phyloP scores from a whole-genome alignment of 2,888 invertebrate genomes.

The Erynnis tages region DNA sequence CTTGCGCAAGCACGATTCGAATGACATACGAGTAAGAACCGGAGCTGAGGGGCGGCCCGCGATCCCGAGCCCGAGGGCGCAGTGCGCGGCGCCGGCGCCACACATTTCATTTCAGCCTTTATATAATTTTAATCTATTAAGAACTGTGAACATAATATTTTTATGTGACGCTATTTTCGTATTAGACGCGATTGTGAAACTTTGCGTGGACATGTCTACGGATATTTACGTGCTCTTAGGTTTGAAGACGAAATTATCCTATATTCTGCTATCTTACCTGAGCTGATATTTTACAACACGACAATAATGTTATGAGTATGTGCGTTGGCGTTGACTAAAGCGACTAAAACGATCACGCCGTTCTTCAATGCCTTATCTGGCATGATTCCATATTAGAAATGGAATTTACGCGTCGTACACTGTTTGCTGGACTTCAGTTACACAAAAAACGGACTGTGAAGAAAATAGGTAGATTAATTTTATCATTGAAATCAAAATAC shows the following conservation, averaged over 20 bases:
- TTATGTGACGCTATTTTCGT: constrained; percentile 48
- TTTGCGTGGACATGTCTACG: constrained; percentile 24
- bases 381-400: constrained; percentile 20
- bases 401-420: neutral
- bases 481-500: no score
- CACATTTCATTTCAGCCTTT: constrained; percentile 43
- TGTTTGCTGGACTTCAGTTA: constrained; percentile 12
- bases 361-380: constrained; percentile 16
- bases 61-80: neutral
- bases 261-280: no score
- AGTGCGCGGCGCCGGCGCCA: constrained; percentile 29
- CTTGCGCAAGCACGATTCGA: constrained; percentile 3
- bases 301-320: no score
- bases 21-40: neutral
- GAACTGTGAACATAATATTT: constrained; percentile 62
- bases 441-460: neutral
- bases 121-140: constrained; percentile 64
- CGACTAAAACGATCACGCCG: constrained; percentile 11
- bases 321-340: no score
- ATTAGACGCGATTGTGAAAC: constrained; percentile 40
- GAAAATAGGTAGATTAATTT: no score
- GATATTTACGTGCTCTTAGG: no score
- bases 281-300: no score
- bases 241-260: no score
- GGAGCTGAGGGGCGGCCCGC: neutral